Conservation (phyloP, 2,113 vertebrate genomes). For the Alosa alosa region DNA sequence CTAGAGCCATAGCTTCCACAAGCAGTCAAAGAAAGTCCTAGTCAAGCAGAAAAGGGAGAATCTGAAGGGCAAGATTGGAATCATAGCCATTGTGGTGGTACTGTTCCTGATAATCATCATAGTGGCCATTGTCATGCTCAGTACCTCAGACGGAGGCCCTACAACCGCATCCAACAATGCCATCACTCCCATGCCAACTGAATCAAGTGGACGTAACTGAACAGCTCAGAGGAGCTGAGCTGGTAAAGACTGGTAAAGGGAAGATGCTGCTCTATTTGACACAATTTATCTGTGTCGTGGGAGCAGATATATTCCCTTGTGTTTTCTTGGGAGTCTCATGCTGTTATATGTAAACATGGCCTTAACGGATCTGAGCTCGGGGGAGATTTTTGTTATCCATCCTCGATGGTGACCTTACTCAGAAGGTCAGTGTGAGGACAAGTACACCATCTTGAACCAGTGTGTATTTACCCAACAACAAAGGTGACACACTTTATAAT, state of each 20-base stretch:
- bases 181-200: too few species aligned
- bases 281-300: too few species aligned
- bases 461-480: constrained; percentile 3
- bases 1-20: constrained; percentile 36
- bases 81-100: constrained; percentile 29
- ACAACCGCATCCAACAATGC: too few species aligned
- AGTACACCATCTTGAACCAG: neutral
- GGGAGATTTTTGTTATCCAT: neutral
- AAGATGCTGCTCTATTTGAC: neutral
- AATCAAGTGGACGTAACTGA: neutral
- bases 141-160: neutral
- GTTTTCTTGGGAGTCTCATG: neutral
- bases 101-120: constrained; percentile 40
- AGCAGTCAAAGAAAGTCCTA: constrained; percentile 31
- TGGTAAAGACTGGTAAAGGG: neutral
- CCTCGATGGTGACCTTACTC: neutral
- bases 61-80: constrained; percentile 41
- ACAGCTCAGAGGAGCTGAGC: neutral
- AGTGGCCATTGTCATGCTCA: constrained; percentile 32
- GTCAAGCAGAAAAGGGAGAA: constrained; percentile 33
- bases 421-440: neutral
- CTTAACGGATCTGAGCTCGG: neutral
- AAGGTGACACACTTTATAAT: neutral
- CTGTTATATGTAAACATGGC: neutral
- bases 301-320: neutral